These are phyloP conservation scores for Poeciliopsis retropinna DNA, from an alignment of 2,113 vertebrate genomes.

Conservation along the genomic window DNA sequence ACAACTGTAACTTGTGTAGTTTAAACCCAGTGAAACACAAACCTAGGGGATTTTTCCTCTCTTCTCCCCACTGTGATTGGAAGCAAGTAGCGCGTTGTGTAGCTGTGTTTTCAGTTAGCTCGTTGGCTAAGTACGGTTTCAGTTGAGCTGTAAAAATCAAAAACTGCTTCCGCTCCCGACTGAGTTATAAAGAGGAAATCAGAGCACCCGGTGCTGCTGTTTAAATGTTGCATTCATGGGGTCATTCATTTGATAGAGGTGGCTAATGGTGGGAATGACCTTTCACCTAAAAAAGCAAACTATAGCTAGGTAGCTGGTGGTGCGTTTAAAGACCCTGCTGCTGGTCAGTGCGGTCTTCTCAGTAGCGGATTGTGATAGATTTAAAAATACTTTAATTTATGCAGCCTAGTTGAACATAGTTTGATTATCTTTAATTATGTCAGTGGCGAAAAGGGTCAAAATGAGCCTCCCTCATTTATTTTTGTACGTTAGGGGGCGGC, in stretches of 20 bases:
- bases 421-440: no score
- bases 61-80: not conserved
- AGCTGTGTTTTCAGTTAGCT: not conserved
- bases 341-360: no score
- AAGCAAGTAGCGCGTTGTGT: not conserved
- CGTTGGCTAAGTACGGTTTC: not conserved
- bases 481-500: no score
- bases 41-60: not conserved
- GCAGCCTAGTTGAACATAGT: no score
- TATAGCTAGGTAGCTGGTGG: not conserved
- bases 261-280: constrained; percentile 30
- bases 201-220: not conserved
- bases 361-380: no score
- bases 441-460: no score
- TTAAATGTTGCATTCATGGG: not conserved
- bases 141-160: not conserved
- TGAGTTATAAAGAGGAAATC: not conserved
- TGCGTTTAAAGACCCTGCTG: constrained; percentile 21
- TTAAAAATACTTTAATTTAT: no score
- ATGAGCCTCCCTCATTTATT: no score
- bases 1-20: not conserved
- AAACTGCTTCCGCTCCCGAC: not conserved
- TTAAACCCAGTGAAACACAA: not conserved
- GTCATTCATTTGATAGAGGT: constrained; percentile 8
- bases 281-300: constrained; percentile 54